These are phyloP conservation scores for Drosophila equinoxialis DNA, from an alignment of 1,140 invertebrate genomes.

Conservation along the genomic window DNA sequence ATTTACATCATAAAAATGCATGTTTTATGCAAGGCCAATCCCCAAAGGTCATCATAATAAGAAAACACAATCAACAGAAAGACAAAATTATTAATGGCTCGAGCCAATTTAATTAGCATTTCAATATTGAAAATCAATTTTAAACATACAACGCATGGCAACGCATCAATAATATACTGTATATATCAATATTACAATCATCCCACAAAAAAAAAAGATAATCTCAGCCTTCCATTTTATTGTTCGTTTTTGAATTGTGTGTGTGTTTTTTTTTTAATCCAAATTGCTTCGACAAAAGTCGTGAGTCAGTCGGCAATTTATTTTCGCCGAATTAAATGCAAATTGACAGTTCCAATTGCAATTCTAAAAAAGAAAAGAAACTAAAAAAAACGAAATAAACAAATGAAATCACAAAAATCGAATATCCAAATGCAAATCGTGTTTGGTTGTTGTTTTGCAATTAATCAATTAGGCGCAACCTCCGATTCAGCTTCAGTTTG, in stretches of 20 bases:
- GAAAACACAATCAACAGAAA: constrained; percentile 8
- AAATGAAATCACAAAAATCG: constrained; percentile 38
- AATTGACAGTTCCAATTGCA: constrained; percentile 80
- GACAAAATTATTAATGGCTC: constrained; percentile 47
- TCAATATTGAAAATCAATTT: constrained; percentile 54
- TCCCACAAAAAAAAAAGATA: constrained; percentile 33
- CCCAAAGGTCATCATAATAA: constrained; percentile 28
- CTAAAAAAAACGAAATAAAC: background rate
- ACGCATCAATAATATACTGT: constrained; percentile 1
- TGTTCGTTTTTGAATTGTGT: background rate
- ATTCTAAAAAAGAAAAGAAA: constrained; percentile 49
- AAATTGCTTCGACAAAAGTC: constrained; percentile 60
- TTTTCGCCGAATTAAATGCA: constrained; percentile 80
- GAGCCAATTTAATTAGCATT: constrained; percentile 57
- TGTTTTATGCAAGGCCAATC: constrained; percentile 56
- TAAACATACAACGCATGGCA: background rate
- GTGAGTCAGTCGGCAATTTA: constrained; percentile 78
- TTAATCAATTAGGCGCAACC: constrained; percentile 79
- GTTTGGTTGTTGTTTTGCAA: constrained; percentile 75
- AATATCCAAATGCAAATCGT: constrained; percentile 77
- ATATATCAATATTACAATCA: constrained; percentile 12
- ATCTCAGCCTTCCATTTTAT: constrained; percentile 52
- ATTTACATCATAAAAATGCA: constrained; percentile 45
- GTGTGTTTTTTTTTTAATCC: constrained; percentile 37
- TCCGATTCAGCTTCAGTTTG: constrained; percentile 18